Evolutionary conservation across 92 coral and sea anemone genomes (phyloP), one percentile per base, ranked within the genome.

Genomic region (Zoanthus sansibaricus): DNA sequence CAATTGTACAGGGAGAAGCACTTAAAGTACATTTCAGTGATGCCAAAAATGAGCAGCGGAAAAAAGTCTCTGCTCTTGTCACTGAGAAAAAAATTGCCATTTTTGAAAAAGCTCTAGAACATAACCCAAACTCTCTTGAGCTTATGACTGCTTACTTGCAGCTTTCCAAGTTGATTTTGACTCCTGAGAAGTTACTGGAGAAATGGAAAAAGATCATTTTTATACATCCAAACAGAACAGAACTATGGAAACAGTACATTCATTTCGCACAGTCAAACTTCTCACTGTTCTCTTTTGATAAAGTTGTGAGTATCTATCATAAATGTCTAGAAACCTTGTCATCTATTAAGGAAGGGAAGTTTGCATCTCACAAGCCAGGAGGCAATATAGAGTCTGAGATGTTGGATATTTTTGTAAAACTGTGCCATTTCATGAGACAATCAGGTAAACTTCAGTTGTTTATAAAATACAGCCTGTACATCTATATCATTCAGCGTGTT

Each of bases 311-410:
- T 33, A 90, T 88, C 12, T 95, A 95, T 76, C 90, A 86, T 47
- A 97, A 95, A 91, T 95, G 99, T 79, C 84, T 97, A 44, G 85
- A 83, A 77, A 97, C 95, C 45, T 78, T 97, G 69, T 88, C 93
- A n/a, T 85, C 99, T 2, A 95, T 97, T 68, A 95, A 95, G 61
- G 97, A 94, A 48, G 99, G 97, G 16, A 93, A 91, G 3, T 97
- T 97, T 69, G 75, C 90, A 2, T 97, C 99, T 16, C 99, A 97
- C 88, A 91, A 80, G 91, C 95, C 82, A 72, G 97, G 92, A 49
- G 90, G 72, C 13, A 92, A 92, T 54, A 66, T 95, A 16, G 99
- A 97, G 90, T 86, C 75, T 62, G 95, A 92, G 68, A 90, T 97
- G 96, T 72, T 97, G 89, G 97, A 95, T 77, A 80, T 97, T 74